A percentile compares a stretch with the other conserved stretches of the same genome.
Evolutionary conservation across 1,140 invertebrate species (phyloP).

Genomic region (Drosophila yakuba): DNA sequence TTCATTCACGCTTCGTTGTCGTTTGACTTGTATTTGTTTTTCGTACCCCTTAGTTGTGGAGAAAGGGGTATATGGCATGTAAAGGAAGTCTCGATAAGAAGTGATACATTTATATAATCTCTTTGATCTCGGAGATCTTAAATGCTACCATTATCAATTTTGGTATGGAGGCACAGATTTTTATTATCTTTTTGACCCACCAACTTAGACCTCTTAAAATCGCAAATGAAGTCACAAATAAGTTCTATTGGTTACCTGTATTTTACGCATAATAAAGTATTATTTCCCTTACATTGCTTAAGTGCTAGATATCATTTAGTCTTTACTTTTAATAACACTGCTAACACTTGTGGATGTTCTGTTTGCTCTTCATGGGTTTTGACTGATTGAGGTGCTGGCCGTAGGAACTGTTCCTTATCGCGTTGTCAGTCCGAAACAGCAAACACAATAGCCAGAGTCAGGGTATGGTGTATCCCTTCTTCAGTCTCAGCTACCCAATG

Average conservation of each 20-base stretch:
- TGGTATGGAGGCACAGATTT: not conserved
- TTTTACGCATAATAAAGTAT: no score
- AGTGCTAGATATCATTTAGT: not conserved
- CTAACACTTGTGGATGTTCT: constrained; percentile 33
- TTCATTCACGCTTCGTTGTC: constrained; percentile 73
- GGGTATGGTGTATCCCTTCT: constrained; percentile 12
- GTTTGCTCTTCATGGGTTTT: constrained; percentile 63
- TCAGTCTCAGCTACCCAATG: constrained; percentile 20
- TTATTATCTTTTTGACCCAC: no score
- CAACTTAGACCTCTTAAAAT: no score
- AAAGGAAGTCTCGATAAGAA: not conserved
- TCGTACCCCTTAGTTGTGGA: constrained; percentile 10
- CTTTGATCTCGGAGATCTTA: not conserved
- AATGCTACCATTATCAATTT: not conserved
- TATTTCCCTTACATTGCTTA: no score
- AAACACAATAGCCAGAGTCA: constrained; percentile 17
- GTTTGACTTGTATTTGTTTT: constrained; percentile 53
- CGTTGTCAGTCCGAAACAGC: constrained; percentile 44
- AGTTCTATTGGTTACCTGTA: no score
- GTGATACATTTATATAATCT: not conserved
- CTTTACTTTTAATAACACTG: not conserved
- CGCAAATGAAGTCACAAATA: no score
- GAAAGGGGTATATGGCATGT: not conserved
- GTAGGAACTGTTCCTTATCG: constrained; percentile 51
- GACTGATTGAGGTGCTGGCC: constrained; percentile 76